phyloP scores from a whole-genome alignment of 2,797 vertebrate species.

The Pteronotus mesoamericanus region DNA sequence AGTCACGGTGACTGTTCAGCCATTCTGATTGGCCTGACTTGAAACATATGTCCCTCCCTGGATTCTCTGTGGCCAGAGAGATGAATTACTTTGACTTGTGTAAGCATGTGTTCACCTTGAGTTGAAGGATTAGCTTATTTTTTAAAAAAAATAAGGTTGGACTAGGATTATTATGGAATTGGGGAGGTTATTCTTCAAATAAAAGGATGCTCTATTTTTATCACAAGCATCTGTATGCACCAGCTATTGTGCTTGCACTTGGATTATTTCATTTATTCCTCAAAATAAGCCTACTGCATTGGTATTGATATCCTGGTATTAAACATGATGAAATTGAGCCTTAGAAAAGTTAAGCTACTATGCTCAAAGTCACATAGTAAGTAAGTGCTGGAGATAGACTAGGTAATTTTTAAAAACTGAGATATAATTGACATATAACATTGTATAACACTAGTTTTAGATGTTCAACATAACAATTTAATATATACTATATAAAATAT shows the following conservation, averaged over 20 bases:
- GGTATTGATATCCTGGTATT: neutral
- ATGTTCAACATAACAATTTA: neutral
- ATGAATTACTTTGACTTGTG: neutral
- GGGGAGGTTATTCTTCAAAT: neutral
- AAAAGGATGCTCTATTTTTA: neutral
- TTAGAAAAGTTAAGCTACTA: slow-evolving; percentile 2
- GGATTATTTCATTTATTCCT: neutral
- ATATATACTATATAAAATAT: neutral
- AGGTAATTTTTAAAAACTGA: neutral
- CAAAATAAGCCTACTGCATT: neutral
- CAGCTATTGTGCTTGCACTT: neutral
- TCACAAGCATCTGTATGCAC: neutral
- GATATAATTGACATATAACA: neutral
- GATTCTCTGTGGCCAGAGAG: neutral
- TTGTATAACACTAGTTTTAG: neutral
- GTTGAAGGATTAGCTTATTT: neutral
- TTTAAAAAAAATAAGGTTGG: neutral
- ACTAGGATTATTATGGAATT: neutral
- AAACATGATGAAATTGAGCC: neutral
- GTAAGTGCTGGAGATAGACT: neutral
- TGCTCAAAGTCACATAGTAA: neutral
- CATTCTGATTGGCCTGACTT: neutral
- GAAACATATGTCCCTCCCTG: neutral
- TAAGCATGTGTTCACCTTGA: neutral
- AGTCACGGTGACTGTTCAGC: neutral